Evolutionary conservation across 2,888 invertebrate species (phyloP), one percentile per base, ranked within the genome.

Genomic region (Drosophila dives): DNA sequence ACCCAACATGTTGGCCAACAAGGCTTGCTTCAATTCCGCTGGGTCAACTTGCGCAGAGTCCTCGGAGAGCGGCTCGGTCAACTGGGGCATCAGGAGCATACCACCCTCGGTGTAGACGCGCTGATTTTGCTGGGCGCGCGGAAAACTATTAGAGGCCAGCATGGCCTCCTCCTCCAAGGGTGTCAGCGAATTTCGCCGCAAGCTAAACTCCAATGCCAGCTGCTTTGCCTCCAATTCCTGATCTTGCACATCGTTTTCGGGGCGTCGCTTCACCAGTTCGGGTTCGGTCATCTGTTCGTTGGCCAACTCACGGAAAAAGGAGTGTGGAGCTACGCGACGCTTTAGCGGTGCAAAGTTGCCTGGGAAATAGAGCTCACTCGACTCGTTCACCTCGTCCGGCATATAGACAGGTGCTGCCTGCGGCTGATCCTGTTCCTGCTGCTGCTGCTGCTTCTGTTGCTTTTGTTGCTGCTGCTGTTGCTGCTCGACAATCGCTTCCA

Each of bases 1-100:
- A 75, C 96, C 97, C 93, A 95, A 94, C 94, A 95, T 95, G 92
- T 95, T 94, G 40, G 94, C 93, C 91, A 96, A 92, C 5, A 91
- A 63, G 12, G 85, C 56, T 20, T 86, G 79, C 54, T 89, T 89
- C 0, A 86, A 26, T 10, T 66, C 76, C 12, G 67, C 62, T 15
- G 74, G 75, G 15, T 83, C 83, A 32, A 81, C 69, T 55, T 81
- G 83, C 10, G 75, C 58, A 17, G 68, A 76, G 40, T 66, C 79
- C n/a, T 59, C 34, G 79, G 62, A 45, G 23, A 23, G 26, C 79
- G 95, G 93, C 20, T 75, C 71, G 6, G 72, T 65, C 15, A 72
- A 67, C 56, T 93, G 92, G 2, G 93, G 94, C 68, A 94, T 92
- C 79, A 94, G 94, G 32, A 95, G 94, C 33, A 94, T 91, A 2